phyloP scores from a whole-genome alignment of 2,113 vertebrate species.

The Bothrops jararaca region DNA sequence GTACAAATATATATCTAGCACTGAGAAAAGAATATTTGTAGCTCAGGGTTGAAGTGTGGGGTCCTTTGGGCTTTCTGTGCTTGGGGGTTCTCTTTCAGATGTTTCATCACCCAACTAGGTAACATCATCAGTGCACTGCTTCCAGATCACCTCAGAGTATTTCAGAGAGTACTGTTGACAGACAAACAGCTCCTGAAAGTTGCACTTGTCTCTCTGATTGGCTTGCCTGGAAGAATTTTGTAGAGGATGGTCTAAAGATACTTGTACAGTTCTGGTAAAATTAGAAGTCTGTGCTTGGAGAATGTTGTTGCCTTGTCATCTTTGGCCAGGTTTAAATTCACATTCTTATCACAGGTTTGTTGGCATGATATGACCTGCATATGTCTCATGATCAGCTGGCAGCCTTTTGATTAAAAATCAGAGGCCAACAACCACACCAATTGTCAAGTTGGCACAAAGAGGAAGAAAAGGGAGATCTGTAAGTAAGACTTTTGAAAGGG shows the following conservation, averaged over 20 bases:
- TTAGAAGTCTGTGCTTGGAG: conserved; percentile 37
- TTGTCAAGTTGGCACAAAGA: conserved; percentile 16
- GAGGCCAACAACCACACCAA: conserved; percentile 33
- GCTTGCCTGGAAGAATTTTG: not conserved
- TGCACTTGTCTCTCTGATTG: conserved; percentile 7
- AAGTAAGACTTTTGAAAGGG: conserved; percentile 25
- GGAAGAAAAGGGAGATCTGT: not conserved
- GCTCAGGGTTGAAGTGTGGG: not conserved
- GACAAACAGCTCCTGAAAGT: not conserved
- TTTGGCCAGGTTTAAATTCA: conserved; percentile 53
- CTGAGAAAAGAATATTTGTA: not conserved
- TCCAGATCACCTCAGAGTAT: not conserved
- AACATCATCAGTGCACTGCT: not conserved
- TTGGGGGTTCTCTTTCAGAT: not conserved
- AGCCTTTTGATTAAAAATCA: conserved; percentile 56
- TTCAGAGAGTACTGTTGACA: not conserved
- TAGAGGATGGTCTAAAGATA: not conserved
- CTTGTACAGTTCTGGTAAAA: conserved; percentile 11
- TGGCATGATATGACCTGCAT: conserved; percentile 42
- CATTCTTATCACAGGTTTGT: conserved; percentile 59
- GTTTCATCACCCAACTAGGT: not conserved
- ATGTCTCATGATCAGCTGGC: conserved; percentile 50
- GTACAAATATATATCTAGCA: not conserved
- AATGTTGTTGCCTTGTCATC: conserved; percentile 43
- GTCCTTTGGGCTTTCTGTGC: not conserved